Conservation (phyloP, 2,113 vertebrate genomes). For the cattle (Bos taurus) region DNA sequence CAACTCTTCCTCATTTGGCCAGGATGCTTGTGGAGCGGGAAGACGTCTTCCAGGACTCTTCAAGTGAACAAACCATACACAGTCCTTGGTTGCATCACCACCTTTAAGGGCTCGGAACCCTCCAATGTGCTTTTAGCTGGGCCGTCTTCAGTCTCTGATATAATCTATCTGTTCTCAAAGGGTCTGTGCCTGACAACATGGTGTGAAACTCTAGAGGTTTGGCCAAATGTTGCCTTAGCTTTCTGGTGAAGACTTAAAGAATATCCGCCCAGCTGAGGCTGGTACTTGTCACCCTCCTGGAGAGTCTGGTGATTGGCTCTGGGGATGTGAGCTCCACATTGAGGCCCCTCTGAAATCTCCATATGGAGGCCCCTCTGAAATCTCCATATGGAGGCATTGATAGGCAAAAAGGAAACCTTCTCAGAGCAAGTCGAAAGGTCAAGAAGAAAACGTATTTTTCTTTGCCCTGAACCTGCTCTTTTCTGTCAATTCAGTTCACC, state of each 20-base stretch:
- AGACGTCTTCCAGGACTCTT: not conserved
- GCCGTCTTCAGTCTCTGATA: not conserved
- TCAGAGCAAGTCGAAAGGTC: not conserved
- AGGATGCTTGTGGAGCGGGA: not conserved
- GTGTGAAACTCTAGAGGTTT: not conserved
- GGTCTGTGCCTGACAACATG: not conserved
- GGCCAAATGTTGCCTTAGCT: not conserved
- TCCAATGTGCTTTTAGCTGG: not conserved
- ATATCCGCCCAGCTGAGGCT: not conserved
- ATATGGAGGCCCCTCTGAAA: not conserved
- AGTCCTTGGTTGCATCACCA: not conserved
- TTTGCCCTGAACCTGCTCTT: not conserved
- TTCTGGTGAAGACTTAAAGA: not conserved
- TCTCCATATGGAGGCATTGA: not conserved
- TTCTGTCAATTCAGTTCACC: not conserved
- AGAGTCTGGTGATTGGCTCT: not conserved
- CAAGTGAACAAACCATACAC: not conserved
- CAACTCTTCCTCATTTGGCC: slow-evolving; percentile 46
- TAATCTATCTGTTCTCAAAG: not conserved
- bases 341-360: not conserved
- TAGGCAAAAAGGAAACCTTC: not conserved
- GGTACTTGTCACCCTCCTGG: not conserved
- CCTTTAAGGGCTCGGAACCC: not conserved
- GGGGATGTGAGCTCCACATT: not conserved
- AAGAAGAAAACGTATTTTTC: not conserved